Evolutionary conservation across 2,797 vertebrate genomes (phyloP).

Genomic region (Alosa sapidissima): DNA sequence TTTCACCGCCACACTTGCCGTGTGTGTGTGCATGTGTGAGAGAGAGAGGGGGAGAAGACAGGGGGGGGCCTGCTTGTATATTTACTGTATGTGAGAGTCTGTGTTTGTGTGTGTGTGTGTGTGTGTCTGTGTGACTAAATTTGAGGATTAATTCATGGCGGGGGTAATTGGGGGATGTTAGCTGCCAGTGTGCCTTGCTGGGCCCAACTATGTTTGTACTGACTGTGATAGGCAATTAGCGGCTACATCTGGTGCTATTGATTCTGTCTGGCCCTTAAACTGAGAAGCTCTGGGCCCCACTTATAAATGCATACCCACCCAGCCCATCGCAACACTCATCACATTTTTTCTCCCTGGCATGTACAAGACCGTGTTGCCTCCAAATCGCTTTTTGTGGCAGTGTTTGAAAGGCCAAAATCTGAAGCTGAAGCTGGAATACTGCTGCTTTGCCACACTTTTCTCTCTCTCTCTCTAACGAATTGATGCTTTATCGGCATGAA

Average conservation of each 20-base stretch:
- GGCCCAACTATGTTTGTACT: constrained; percentile 24
- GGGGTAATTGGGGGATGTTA: constrained; percentile 2
- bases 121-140: background rate
- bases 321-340: constrained; percentile 1
- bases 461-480: background rate
- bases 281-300: constrained; percentile 28
- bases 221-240: constrained; percentile 45
- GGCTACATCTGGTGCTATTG: constrained; percentile 37
- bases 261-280: constrained; percentile 29
- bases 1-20: background rate
- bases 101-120: background rate
- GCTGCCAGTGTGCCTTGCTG: background rate
- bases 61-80: background rate
- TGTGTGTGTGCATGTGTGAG: background rate
- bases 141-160: background rate
- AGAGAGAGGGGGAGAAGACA: too few relatives aligned
- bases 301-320: constrained; percentile 30
- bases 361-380: constrained; percentile 12
- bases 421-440: background rate
- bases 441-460: background rate
- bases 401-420: background rate
- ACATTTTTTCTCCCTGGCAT: constrained; percentile 29
- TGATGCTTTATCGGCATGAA: too few relatives aligned
- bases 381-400: background rate
- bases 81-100: background rate